phyloP scores from a whole-genome alignment of 2,888 invertebrate species.

The Lasioglossum morio region DNA sequence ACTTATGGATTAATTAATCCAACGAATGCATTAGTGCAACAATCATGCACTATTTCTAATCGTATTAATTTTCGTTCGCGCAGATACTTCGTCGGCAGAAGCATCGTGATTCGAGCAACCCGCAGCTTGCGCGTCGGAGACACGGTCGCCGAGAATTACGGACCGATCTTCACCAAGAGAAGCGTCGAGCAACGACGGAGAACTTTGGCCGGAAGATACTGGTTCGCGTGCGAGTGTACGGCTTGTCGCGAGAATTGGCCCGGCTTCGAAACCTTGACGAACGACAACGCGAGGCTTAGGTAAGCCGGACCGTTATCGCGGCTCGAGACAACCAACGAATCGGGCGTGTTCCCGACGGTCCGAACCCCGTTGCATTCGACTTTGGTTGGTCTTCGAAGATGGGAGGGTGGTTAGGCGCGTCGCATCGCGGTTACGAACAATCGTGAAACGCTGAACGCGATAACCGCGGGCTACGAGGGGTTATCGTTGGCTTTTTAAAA shows the following conservation, averaged over 20 bases:
- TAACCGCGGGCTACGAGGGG: slow-evolving; percentile 7
- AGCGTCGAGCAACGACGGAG: slow-evolving; percentile 87
- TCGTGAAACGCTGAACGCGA: neutral
- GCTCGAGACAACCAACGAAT: neutral
- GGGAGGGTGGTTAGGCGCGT: neutral
- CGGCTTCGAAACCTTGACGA: slow-evolving; percentile 87
- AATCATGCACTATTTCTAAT: no score
- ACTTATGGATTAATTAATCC: no score
- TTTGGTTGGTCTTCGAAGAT: neutral
- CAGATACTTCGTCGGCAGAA: slow-evolving; percentile 91
- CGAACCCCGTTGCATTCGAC: neutral
- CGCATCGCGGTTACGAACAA: neutral
- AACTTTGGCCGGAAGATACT: slow-evolving; percentile 89
- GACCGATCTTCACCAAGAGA: slow-evolving; percentile 90
- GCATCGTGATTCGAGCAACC: slow-evolving; percentile 89
- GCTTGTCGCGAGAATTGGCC: slow-evolving; percentile 93
- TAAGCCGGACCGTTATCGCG: slow-evolving; percentile 21
- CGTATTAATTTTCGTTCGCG: neutral
- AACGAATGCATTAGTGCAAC: no score
- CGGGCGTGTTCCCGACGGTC: neutral
- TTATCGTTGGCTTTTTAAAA: slow-evolving; percentile 28
- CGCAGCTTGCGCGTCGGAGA: slow-evolving; percentile 89
- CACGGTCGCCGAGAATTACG: slow-evolving; percentile 93
- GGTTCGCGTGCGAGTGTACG: slow-evolving; percentile 91
- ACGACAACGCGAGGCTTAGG: slow-evolving; percentile 71